Conservation (phyloP, 2,888 invertebrate genomes). For the Scaptomyza parva region DNA sequence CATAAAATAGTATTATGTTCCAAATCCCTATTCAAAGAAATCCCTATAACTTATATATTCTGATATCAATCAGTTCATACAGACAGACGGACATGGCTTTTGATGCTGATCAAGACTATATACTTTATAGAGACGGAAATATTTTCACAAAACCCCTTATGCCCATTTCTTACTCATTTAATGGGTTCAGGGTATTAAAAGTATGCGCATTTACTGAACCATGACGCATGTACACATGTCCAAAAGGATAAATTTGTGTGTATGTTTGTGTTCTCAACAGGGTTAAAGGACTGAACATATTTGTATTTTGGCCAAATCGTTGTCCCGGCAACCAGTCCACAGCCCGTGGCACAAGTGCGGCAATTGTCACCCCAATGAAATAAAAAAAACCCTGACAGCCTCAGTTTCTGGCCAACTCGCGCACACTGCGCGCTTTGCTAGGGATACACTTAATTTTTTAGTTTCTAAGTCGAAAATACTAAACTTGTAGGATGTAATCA, state of each 20-base stretch:
- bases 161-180: no score
- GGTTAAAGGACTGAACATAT: constrained; percentile 49
- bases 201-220: constrained; percentile 43
- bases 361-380: constrained; percentile 60
- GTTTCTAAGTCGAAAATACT: background rate
- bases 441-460: constrained; percentile 16
- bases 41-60: no score
- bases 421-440: constrained; percentile 30
- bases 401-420: constrained; percentile 63
- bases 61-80: no score
- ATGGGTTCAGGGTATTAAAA: background rate
- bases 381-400: constrained; percentile 35
- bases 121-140: no score
- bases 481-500: constrained; percentile 68
- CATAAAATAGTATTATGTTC: no score
- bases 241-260: constrained; percentile 2
- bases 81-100: no score
- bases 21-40: no score
- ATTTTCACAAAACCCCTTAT: no score
- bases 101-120: no score
- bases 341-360: constrained; percentile 35
- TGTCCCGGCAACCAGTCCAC: constrained; percentile 61
- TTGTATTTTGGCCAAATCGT: constrained; percentile 72
- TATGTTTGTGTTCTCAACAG: constrained; percentile 24
- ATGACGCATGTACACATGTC: constrained; percentile 49